Percentiles rank a stretch among this genome's conserved stretches.
Evolutionary conservation across 2,113 vertebrate genomes (phyloP).

Genomic region (Pampusana beccarii): DNA sequence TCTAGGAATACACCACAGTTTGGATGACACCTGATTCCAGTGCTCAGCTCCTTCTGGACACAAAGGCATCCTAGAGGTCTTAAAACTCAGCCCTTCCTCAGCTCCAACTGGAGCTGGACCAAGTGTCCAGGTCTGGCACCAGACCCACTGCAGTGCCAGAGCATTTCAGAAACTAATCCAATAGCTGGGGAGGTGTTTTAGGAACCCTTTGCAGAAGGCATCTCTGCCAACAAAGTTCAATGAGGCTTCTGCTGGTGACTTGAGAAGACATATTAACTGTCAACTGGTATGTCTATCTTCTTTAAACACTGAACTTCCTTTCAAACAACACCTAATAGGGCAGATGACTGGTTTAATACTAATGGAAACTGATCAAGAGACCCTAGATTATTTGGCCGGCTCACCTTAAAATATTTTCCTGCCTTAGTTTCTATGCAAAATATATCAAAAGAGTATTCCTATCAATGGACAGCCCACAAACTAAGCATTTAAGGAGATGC

Average conservation of each 20-base stretch:
- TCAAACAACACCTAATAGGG: slow-evolving; percentile 35
- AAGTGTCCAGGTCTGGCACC: background rate
- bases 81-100: background rate
- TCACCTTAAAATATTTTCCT: slow-evolving; percentile 27
- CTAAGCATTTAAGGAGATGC: background rate
- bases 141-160: background rate
- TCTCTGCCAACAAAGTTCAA: slow-evolving; percentile 29
- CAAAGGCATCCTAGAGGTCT: background rate
- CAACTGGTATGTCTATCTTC: slow-evolving; percentile 47
- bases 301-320: slow-evolving; percentile 45
- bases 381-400: slow-evolving; percentile 18
- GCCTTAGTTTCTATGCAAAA: slow-evolving; percentile 41
- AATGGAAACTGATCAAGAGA: slow-evolving; percentile 65
- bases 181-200: background rate
- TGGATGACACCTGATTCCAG: background rate
- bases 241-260: background rate
- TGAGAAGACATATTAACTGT: slow-evolving; percentile 30
- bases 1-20: slow-evolving; percentile 33
- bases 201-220: slow-evolving; percentile 10
- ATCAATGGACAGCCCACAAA: background rate
- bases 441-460: slow-evolving; percentile 26
- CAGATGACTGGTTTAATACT: slow-evolving; percentile 25
- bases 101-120: slow-evolving; percentile 30
- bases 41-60: slow-evolving; percentile 12
- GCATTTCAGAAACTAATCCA: slow-evolving; percentile 16